Base-by-base conservation (phyloP, 1,140 invertebrate species). In the Achatina immaculata region DNA sequence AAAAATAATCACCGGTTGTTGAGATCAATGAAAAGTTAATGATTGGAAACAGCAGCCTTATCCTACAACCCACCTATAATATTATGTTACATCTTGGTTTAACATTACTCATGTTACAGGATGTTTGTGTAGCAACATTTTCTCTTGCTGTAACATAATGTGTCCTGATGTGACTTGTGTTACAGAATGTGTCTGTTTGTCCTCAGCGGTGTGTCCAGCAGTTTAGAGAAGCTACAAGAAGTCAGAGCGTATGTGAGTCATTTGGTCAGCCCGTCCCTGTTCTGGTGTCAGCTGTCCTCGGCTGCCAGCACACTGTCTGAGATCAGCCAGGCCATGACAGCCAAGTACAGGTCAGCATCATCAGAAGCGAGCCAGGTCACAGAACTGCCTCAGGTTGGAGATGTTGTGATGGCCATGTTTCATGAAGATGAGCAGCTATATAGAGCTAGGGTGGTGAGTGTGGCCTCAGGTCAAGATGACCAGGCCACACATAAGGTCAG, bases 211-310 rank as follows among this genome's bases (percentile, higher is more conserved):
- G 48, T 80, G 31, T 48, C 78, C 28, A 72, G 69, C 36, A 72
- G n/a, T 24, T 11, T 80, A 55, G 45, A 51, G 36, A 68, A 80
- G 24, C 68, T 71, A 28, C 11, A 36, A 24, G 78, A 69, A 21
- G 40, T 80, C 0, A 38, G 19, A 14, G 78, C 40, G 9, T 80
- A 31, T 80, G 78, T 80, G 14, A 80, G 78, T 34, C 48, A 72
- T 43, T 16, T 43, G 24, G 34, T 28, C 0, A 80, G 48, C 34
- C 58, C 78, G 0, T 80, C 16, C 1, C 43, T 14, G 0, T 71
- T 80, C 36, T 80, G 78, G 78, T 80, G 78, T 45, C 78, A 80
- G 36, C 48, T 80, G 24, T 34, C 78, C n/a, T 43, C 65, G 0
- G 34, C 43, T 9, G n/a, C 68, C 4, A 68, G 72, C n/a, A 34